Evolutionary conservation across 2,113 vertebrate genomes (phyloP).

Genomic region (Elachura formosa): DNA sequence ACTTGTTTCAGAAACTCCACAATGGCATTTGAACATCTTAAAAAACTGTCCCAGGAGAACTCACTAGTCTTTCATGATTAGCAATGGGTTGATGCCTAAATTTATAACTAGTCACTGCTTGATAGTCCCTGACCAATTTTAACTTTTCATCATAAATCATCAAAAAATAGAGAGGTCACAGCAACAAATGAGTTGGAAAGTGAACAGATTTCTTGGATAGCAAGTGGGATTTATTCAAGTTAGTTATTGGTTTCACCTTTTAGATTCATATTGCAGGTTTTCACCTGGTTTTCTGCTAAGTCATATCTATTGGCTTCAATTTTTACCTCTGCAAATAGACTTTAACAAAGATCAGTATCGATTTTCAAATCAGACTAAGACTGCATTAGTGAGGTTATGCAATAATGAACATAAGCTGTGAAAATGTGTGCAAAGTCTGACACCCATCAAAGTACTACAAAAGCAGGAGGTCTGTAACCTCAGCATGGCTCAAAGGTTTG

Average conservation of each 20-base stretch:
- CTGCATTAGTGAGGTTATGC: background rate
- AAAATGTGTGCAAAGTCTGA: background rate
- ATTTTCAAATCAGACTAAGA: background rate
- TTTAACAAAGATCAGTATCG: background rate
- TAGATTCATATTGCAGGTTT: background rate
- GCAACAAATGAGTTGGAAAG: background rate
- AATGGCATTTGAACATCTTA: background rate
- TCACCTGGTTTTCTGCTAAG: background rate
- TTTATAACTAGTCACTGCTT: background rate
- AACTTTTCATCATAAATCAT: background rate
- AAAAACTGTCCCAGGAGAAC: background rate
- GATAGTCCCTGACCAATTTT: background rate
- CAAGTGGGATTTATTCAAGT: background rate
- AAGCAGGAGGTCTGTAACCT: background rate
- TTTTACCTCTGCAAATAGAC: background rate
- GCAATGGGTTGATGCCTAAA: background rate
- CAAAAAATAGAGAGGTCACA: background rate
- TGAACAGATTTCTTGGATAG: background rate
- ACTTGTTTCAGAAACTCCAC: background rate
- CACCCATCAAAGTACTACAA: background rate
- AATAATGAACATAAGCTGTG: background rate
- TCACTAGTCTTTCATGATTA: background rate
- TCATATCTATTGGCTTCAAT: background rate
- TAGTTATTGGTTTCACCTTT: background rate
- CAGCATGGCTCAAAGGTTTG: background rate